These are phyloP conservation scores for Bradypodion ventrale DNA, from an alignment of 2,797 vertebrate genomes.

Conservation along the genomic window DNA sequence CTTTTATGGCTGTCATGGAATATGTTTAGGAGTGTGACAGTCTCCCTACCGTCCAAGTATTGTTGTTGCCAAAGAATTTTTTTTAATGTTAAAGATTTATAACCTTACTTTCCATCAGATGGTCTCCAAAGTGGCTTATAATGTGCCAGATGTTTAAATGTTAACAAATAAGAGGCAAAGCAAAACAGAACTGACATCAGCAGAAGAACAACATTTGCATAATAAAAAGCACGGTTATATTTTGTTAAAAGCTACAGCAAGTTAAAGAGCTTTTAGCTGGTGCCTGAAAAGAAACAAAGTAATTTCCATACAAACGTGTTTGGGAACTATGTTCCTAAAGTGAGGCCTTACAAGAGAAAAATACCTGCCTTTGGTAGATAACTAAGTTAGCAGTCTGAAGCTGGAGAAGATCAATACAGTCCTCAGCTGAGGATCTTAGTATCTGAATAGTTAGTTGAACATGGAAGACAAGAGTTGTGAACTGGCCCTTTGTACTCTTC, in stretches of 20 bases:
- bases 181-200: neutral
- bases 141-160: neutral
- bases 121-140: neutral
- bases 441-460: neutral
- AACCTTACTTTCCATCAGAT: neutral
- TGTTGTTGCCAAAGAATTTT: neutral
- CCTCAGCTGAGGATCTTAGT: neutral
- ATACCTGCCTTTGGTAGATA: neutral
- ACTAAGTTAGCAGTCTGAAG: neutral
- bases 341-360: neutral
- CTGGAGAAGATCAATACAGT: neutral
- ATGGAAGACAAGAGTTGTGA: neutral
- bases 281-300: no score
- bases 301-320: neutral
- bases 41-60: neutral
- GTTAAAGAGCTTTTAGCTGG: neutral
- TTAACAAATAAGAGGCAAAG: neutral
- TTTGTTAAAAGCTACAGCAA: neutral
- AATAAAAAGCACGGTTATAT: neutral
- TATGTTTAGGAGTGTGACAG: neutral
- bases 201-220: neutral
- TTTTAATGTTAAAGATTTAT: neutral
- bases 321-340: neutral
- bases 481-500: neutral
- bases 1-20: neutral